Conservation (phyloP, 2,888 invertebrate genomes). For the Phymatocera aterrima region DNA sequence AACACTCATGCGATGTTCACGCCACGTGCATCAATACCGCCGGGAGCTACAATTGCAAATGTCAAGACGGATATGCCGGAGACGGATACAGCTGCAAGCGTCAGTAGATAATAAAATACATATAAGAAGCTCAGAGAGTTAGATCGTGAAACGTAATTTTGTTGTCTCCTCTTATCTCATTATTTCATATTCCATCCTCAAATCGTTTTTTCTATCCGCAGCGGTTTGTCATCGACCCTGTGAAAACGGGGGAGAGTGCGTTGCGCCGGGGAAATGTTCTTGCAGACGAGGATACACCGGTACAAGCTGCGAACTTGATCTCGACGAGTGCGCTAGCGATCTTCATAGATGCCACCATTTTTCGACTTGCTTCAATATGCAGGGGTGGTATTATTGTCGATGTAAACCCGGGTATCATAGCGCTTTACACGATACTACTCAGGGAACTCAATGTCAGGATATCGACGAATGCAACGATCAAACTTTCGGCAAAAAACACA, state of each 20-base stretch:
- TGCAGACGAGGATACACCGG: slow-evolving; percentile 91
- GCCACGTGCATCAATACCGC: slow-evolving; percentile 89
- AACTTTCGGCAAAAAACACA: slow-evolving; percentile 78
- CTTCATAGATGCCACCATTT: slow-evolving; percentile 85
- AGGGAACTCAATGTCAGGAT: slow-evolving; percentile 83
- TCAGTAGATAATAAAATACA: too few relatives aligned
- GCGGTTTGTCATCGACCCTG: slow-evolving; percentile 89
- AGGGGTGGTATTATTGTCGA: slow-evolving; percentile 93
- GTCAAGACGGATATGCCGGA: slow-evolving; percentile 84
- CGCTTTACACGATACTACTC: slow-evolving; percentile 77
- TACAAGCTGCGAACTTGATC: slow-evolving; percentile 88
- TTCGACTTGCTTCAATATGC: slow-evolving; percentile 90
- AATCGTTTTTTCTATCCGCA: slow-evolving; percentile 69
- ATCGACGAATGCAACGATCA: slow-evolving; percentile 89
- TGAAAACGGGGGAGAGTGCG: slow-evolving; percentile 89
- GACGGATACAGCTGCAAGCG: slow-evolving; percentile 89
- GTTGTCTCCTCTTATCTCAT: too few relatives aligned
- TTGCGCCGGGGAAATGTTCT: slow-evolving; percentile 85
- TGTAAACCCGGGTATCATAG: slow-evolving; percentile 87
- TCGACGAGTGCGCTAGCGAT: slow-evolving; percentile 88
- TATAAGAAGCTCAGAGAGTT: neutral
- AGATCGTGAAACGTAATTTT: neutral
- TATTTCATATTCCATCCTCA: neutral
- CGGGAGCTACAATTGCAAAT: slow-evolving; percentile 88
- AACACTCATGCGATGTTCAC: slow-evolving; percentile 85